Base-by-base conservation (phyloP, 1,140 invertebrate species). In the Aethina tumida region DNA sequence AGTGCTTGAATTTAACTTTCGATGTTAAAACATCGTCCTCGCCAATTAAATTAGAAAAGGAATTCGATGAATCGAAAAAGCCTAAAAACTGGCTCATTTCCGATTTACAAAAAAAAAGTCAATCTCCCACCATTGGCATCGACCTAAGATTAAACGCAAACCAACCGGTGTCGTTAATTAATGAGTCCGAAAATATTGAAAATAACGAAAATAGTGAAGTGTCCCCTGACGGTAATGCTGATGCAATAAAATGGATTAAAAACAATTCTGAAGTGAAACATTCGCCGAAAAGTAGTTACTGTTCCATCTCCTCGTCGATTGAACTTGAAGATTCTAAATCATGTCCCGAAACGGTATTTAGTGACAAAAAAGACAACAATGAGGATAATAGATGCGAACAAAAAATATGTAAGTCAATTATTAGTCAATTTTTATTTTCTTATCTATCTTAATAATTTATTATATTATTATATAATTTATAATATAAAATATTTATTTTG, bases 11-110 rank as follows among this genome's bases (percentile, higher is more conserved):
- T 36, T 37, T 54, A 22, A 50, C 39, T 29, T 49, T 46, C 15
- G 37, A 45, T 5, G 45, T 42, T 6, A 46, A 50, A 28, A 41
- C 33, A n/a, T 48, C 24, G 31, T 46, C 33, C 41, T 49, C 38
- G 32, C 46, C 43, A 14, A 44, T 53, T 18, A 52, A 53, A 41
- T 42, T 42, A 8, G 51, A 55, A 42, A 47, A 46, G 38, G 46
- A 49, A 9, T 44, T 45, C 21, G 45, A 47, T 13, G 39, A 45
- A 10, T 26, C 39, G 6, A 53, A 48, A 50, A 45, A 47, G 27
- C 50, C 62, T 13, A 64, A 62, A 50, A 65, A 65, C 36, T 65
- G 62, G 62, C 52, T 64, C 3, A 57, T 65, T 24, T 58, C 62
- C 7, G 60, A 62, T 39, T 52, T 55, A 35, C 50, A 58, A 21